Base-by-base conservation (phyloP, 2,888 invertebrate species). In the Calliphora vomitoria region DNA sequence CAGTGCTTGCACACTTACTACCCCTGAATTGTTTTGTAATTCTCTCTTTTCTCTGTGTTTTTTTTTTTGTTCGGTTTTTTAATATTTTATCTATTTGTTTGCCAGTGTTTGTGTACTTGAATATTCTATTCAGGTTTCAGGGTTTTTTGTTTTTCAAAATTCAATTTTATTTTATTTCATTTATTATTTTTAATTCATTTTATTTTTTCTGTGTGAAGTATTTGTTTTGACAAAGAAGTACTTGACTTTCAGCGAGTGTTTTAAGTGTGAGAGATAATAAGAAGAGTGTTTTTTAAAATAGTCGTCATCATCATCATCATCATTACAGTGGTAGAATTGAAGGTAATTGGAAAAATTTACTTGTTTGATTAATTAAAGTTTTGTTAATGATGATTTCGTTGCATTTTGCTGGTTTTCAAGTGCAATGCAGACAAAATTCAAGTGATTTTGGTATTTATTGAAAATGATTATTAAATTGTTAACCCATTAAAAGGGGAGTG, bases 151-250 rank as follows among this genome's bases (percentile, higher is more conserved):
- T 20, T 25, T 18, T 47, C n/a, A 58, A 58, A 53, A 53, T 53
- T 8, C 15, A 18, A 53, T 72, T 72, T 18, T 60, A 47, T 18
- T 25, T 31, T 47, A 62, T 47, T 47, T 6, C 8, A 53, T 53
- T 76, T 44, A 44, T 8, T 44, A 44, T 8, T 44, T 11, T 11
- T 10, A 41, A 41, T 71, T 55, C n/a, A 55, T 58, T 60, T 69
- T 58, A 13, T 13, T 68, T 47, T 20, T 31, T 58, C 31, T 62
- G 20, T 53, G 13, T 53, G 31, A 35, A 79, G 84, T 79, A 68
- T 62, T 80, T 85, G 11, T 74, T 79, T 74, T 68, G 50, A 15
- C 41, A 68, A 84, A 87, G 87, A 87, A 85, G 74, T 85, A 69
- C 85, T 84, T 87, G 81, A 72, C 60, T 78, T 84, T 69, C 20